Evolutionary conservation across 2,113 vertebrate species (phyloP).

Genomic region (Nothobranchius furzeri): DNA sequence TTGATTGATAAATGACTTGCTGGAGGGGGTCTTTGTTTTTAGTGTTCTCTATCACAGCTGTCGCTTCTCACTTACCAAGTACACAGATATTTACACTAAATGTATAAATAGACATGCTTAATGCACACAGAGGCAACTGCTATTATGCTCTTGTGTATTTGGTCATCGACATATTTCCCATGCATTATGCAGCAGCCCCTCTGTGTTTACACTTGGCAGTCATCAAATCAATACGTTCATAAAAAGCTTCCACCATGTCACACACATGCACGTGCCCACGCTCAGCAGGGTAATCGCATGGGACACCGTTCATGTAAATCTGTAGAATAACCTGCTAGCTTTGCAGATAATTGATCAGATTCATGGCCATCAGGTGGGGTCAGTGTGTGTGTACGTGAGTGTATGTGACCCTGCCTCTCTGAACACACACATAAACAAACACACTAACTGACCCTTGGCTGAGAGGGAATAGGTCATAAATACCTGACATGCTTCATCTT

Average conservation of each 20-base stretch:
- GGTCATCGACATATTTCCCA: constrained; percentile 9
- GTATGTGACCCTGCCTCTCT: background rate
- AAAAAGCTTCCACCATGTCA: constrained; percentile 32
- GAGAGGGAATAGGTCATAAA: constrained; percentile 62
- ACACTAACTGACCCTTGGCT: constrained; percentile 52
- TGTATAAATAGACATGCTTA: constrained; percentile 18
- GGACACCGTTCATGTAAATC: constrained; percentile 35
- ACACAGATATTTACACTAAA: background rate
- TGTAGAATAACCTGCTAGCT: constrained; percentile 18
- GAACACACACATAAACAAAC: constrained; percentile 10
- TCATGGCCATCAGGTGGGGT: constrained; percentile 36
- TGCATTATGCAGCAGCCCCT: constrained; percentile 55
- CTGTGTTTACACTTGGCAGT: constrained; percentile 50
- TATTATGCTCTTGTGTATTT: constrained; percentile 14
- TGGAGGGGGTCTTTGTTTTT: constrained; percentile 52
- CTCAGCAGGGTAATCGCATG: constrained; percentile 19
- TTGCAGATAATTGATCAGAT: constrained; percentile 49
- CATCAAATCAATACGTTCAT: constrained; percentile 56
- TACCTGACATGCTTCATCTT: constrained; percentile 63
- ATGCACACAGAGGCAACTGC: constrained; percentile 1
- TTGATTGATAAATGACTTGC: constrained; percentile 50
- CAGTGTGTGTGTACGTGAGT: background rate
- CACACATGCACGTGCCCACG: constrained; percentile 1
- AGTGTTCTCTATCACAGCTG: constrained; percentile 49
- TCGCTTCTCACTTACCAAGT: constrained; percentile 35